Evolutionary conservation across 2,888 invertebrate genomes (phyloP).

Genomic region (Gari tellinella): DNA sequence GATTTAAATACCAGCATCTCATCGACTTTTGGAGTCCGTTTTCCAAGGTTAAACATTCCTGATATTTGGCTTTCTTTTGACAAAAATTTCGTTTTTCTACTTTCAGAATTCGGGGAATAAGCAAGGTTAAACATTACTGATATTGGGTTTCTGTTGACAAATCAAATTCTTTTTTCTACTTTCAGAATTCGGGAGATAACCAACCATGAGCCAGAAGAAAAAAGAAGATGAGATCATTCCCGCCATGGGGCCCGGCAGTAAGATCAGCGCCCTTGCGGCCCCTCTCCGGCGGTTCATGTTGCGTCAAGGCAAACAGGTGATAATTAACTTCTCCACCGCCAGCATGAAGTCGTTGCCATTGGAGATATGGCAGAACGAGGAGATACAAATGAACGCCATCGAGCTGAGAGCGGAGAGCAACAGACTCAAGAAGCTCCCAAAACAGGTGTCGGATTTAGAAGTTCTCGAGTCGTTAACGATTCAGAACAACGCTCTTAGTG

Average conservation of each 20-base stretch:
- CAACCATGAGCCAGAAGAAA: conserved; percentile 67
- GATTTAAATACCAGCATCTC: too few species aligned
- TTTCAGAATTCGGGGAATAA: too few species aligned
- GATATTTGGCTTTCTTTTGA: too few species aligned
- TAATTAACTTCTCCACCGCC: conserved; percentile 72
- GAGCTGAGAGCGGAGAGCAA: conserved; percentile 79
- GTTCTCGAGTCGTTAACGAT: conserved; percentile 70
- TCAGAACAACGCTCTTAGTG: conserved; percentile 73
- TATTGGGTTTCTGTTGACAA: too few species aligned
- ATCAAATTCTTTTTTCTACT: too few species aligned
- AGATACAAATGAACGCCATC: conserved; percentile 67
- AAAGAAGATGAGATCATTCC: conserved; percentile 80
- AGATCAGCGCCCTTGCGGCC: conserved; percentile 78
- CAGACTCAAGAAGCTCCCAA: conserved; percentile 81
- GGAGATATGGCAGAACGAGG: conserved; percentile 82
- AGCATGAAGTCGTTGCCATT: conserved; percentile 75
- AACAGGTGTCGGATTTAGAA: conserved; percentile 73
- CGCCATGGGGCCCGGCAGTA: conserved; percentile 82
- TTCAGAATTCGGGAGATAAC: conserved; percentile 2
- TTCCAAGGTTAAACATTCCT: too few species aligned
- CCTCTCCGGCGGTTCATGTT: conserved; percentile 72
- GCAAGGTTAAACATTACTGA: too few species aligned
- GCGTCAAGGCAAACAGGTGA: conserved; percentile 63
- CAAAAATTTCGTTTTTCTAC: too few species aligned
- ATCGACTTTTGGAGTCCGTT: too few species aligned